Percentiles rank a stretch among this genome's conserved stretches.
Conservation (phyloP, 2,113 vertebrate genomes). For the Zosterops borbonicus region DNA sequence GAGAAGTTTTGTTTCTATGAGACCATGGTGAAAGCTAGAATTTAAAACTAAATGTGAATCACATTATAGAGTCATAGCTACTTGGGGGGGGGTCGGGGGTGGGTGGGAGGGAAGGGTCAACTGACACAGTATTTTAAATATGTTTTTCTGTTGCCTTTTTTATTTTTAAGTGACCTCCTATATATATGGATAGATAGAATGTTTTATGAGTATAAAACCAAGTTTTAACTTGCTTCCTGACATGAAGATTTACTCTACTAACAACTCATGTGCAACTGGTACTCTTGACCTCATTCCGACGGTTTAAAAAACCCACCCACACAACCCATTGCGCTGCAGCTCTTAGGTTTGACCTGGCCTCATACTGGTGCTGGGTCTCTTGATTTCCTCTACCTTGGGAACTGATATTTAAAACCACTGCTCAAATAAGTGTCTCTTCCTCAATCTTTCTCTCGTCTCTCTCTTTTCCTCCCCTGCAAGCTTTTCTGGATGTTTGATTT, state of each 20-base stretch:
- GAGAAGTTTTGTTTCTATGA: conserved; percentile 66
- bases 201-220: conserved; percentile 66
- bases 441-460: not conserved
- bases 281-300: conserved; percentile 74
- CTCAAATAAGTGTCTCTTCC: conserved; percentile 68
- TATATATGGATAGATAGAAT: conserved; percentile 70
- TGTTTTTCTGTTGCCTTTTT: conserved; percentile 73
- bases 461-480: not conserved
- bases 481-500: conserved; percentile 64
- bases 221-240: conserved; percentile 68
- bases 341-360: conserved; percentile 68
- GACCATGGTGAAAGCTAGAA: conserved; percentile 67
- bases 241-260: conserved; percentile 67
- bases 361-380: conserved; percentile 40
- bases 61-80: conserved; percentile 61
- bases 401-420: conserved; percentile 67
- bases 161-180: conserved; percentile 75
- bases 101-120: conserved; percentile 8
- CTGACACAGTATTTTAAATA: conserved; percentile 72
- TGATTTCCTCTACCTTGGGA: conserved; percentile 52
- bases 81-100: not conserved
- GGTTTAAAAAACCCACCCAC: conserved; percentile 53
- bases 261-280: conserved; percentile 75
- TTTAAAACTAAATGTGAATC: conserved; percentile 70
- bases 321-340: conserved; percentile 55